Conservation (phyloP, 1,140 invertebrate genomes). For the Popillia japonica region DNA sequence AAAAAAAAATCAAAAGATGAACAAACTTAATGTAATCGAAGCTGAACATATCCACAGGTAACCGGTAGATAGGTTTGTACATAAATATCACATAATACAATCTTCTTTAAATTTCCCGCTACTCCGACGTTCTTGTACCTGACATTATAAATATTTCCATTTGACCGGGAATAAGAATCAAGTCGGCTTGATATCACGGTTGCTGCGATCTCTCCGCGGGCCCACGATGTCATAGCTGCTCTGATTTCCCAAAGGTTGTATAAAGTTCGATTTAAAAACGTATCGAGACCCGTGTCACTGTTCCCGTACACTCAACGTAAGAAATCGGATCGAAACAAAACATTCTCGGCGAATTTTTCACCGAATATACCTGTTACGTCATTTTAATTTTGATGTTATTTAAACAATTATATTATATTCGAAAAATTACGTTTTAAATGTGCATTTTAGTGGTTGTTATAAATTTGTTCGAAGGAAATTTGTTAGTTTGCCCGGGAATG, state of each 20-base stretch:
- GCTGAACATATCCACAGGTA: too few species aligned
- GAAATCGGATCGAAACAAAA: background rate
- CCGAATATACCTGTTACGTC: too few species aligned
- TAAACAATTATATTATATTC: too few species aligned
- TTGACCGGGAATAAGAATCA: slow-evolving; percentile 55
- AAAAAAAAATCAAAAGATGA: too few species aligned
- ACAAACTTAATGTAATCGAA: too few species aligned
- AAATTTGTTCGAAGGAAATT: background rate
- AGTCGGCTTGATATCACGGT: slow-evolving; percentile 46
- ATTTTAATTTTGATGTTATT: too few species aligned
- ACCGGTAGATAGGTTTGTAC: too few species aligned
- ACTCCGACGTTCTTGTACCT: background rate
- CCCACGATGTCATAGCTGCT: slow-evolving; percentile 50
- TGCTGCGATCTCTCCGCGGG: slow-evolving; percentile 43
- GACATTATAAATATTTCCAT: slow-evolving; percentile 56
- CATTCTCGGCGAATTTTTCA: background rate
- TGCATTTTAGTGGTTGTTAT: too few species aligned
- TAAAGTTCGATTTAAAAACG: slow-evolving; percentile 61
- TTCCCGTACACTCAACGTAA: slow-evolving; percentile 32
- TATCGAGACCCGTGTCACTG: slow-evolving; percentile 56
- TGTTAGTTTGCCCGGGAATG: background rate
- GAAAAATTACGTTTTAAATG: too few species aligned
- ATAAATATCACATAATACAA: slow-evolving; percentile 13
- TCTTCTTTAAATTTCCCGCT: slow-evolving; percentile 21
- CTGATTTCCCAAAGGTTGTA: slow-evolving; percentile 60